phyloP scores from a whole-genome alignment of 1,140 invertebrate genomes.

The Pseudomyrmex pallidus region DNA sequence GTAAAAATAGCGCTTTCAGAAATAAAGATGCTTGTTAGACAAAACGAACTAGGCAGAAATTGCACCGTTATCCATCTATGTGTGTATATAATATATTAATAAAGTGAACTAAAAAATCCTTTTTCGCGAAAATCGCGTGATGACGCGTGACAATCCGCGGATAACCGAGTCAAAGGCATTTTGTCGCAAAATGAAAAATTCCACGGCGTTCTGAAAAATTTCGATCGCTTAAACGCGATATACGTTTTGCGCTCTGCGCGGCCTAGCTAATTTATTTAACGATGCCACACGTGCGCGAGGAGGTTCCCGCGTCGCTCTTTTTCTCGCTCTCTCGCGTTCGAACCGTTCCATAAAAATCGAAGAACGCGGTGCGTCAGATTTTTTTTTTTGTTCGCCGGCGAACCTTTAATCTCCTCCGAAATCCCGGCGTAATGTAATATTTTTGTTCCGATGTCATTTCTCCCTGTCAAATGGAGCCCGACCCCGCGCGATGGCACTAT shows the following conservation, averaged over 20 bases:
- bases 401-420: slow-evolving; percentile 52
- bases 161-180: slow-evolving; percentile 40
- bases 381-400: neutral
- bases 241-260: slow-evolving; percentile 38
- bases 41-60: neutral
- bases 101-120: too few relatives aligned
- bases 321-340: neutral
- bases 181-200: slow-evolving; percentile 52
- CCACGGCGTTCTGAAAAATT: slow-evolving; percentile 51
- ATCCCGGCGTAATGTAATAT: slow-evolving; percentile 42
- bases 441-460: slow-evolving; percentile 45
- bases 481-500: neutral
- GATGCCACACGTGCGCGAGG: neutral
- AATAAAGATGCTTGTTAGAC: neutral
- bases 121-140: neutral
- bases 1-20: neutral
- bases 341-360: slow-evolving; percentile 49
- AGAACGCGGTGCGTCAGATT: slow-evolving; percentile 7
- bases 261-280: slow-evolving; percentile 55
- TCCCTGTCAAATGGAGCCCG: slow-evolving; percentile 29
- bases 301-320: neutral
- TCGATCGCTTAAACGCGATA: slow-evolving; percentile 43
- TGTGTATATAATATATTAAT: too few relatives aligned
- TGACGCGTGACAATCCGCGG: slow-evolving; percentile 39
- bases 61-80: too few relatives aligned